Percentiles rank a stretch among this genome's conserved stretches.
Conservation (phyloP, 2,797 vertebrate genomes). For the Balearica regulorum region DNA sequence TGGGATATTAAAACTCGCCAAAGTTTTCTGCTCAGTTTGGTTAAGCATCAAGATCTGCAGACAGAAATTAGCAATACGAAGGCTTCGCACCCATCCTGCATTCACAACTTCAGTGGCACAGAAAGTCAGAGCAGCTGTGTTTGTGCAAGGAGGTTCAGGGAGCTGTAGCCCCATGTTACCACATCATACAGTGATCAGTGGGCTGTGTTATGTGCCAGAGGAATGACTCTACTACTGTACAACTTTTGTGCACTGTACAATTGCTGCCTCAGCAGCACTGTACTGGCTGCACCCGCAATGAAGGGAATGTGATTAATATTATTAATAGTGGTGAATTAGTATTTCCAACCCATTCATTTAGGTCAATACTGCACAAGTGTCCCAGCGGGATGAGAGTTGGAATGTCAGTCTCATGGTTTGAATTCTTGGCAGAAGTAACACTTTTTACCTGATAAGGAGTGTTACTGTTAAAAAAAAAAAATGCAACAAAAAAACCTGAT, state of each 20-base stretch:
- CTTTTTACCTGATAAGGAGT: background rate
- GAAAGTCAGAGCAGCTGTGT: background rate
- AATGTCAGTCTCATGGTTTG: background rate
- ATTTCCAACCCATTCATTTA: background rate
- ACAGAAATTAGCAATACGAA: background rate
- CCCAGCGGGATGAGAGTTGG: background rate
- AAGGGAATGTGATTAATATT: background rate
- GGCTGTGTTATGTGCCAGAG: background rate
- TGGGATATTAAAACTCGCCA: background rate
- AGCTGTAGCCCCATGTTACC: background rate
- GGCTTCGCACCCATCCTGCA: background rate
- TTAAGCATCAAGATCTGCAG: background rate
- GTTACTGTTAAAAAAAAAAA: background rate
- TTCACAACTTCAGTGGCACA: background rate
- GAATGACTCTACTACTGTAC: background rate
- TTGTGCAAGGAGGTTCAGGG: background rate
- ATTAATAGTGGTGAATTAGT: background rate
- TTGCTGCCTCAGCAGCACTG: background rate
- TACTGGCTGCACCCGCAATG: background rate
- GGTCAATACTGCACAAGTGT: background rate
- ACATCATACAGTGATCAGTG: rapidly evolving
- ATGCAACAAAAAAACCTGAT: background rate
- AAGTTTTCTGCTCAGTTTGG: background rate
- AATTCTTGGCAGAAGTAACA: background rate
- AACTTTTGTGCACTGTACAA: background rate